Evolutionary conservation across 2,888 invertebrate genomes (phyloP), one percentile per base, ranked within the genome.

Genomic region (Lydus trimaculatus): DNA sequence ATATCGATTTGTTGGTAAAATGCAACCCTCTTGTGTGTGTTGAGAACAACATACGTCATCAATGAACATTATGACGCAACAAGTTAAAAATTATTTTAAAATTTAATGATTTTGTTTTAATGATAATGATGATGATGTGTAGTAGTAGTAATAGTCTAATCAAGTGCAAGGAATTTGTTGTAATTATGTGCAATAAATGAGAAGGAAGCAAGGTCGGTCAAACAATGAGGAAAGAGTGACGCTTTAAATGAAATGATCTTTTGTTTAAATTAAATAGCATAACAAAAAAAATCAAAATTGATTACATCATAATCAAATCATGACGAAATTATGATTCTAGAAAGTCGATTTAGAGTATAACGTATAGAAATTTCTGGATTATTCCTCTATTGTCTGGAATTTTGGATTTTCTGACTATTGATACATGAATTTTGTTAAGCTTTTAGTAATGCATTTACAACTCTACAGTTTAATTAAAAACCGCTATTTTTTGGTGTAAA

Each of bases 1-100:
- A 65, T 78, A 79, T 78, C 79, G 78, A 77, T 71, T 71, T 48
- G 28, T 36, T 9, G 9, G 1, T 58, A 63, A 33, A 31, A 70
- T 71, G 67, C 67, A 70, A 23, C 61, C 70, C 60, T 43, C 36
- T 43, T n/a, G n/a, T n/a, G n/a, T n/a, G n/a, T n/a, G n/a, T n/a
- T n/a, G n/a, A n/a, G n/a, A n/a, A n/a, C n/a, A n/a, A n/a, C 7
- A 13, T n/a, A 17, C 43, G n/a, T 7, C 17, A 43, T n/a, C 36
- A 15, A 13, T 13, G 4, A 15, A 13, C 33, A 43, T 17, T 6
- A 43, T 43, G 61, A 65, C 62, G 68, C 69, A 69, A 69, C 69
- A 69, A 69, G 69, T 69, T 58, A 15, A 25, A 17, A 15, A 15
- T 39, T 39, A 6, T 39, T 39, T n/a, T n/a, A n/a, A n/a, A n/a